Conservation (phyloP, 2,888 invertebrate genomes). For the Caenorhabditis sp. region DNA sequence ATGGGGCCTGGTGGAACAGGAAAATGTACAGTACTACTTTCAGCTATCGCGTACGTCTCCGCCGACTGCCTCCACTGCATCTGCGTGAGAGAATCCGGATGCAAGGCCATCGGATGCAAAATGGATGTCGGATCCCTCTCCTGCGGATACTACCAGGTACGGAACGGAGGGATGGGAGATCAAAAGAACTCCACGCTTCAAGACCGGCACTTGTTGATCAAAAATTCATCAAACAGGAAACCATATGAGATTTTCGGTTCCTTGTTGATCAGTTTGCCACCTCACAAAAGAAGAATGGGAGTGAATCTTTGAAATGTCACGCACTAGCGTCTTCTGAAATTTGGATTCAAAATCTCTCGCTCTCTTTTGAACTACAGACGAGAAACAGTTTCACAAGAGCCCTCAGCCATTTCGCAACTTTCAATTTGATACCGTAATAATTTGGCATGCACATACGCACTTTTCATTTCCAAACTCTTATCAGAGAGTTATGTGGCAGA, state of each 20-base stretch:
- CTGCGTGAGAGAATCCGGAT: conserved; percentile 76
- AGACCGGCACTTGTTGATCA: background rate
- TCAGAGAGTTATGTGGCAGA: conserved; percentile 1
- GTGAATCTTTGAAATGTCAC: background rate
- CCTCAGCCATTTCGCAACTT: background rate
- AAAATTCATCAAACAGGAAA: conserved; percentile 25
- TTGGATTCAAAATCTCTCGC: background rate
- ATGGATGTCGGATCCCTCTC: conserved; percentile 79
- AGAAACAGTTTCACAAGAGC: conserved; percentile 16
- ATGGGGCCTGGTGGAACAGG: too few species aligned
- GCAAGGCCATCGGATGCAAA: conserved; percentile 76
- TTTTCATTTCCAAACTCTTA: background rate
- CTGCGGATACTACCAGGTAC: conserved; percentile 78
- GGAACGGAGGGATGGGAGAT: conserved; percentile 22
- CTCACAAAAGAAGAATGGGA: conserved; percentile 3
- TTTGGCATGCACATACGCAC: conserved; percentile 1
- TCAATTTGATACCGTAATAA: conserved; percentile 17
- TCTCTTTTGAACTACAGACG: too few species aligned
- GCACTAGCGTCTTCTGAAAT: background rate
- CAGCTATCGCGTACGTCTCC: conserved; percentile 62
- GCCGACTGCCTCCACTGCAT: conserved; percentile 75
- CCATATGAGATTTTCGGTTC: conserved; percentile 52
- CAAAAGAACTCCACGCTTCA: too few species aligned
- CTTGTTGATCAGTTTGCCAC: conserved; percentile 40
- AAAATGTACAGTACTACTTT: conserved; percentile 17